Evolutionary conservation across 2,888 invertebrate genomes (phyloP), one percentile per base, ranked within the genome.

Genomic region (Psylliodes chrysocephalus): DNA sequence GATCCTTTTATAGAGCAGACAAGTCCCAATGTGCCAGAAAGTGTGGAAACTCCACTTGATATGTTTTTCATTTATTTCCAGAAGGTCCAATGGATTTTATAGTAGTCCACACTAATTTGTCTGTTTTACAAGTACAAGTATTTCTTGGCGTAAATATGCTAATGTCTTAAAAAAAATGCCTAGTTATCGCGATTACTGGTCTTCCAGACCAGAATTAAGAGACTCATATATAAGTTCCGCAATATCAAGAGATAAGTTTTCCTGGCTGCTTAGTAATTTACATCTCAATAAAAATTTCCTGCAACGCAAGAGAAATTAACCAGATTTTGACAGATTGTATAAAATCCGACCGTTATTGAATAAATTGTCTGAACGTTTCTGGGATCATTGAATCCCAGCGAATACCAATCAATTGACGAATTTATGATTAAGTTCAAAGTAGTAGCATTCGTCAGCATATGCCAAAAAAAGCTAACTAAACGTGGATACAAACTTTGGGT

Each of bases 391-490:
- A 57, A 51, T 10, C 71, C 71, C 33, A 55, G 44, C 40, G 30
- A 67, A 66, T 33, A 57, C 52, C 55, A 64, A 54, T 51, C 67
- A 30, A 56, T 72, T 10, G 71, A 71, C 60, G 70, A 74, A 65
- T 67, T 64, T 1, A 73, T 72, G 71, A 67, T 72, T 3, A 54
- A 57, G 19, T 73, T 72, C 63, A 73, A 72, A 53, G 71, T 68
- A 10, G n/a, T n/a, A n/a, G n/a, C n/a, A n/a, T n/a, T n/a, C 30
- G 67, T 65, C 76, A 78, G 60, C 78, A 75, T 67, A 71, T 78
- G 62, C 76, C 75, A 30, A 73, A 71, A 55, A 77, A 78, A 71
- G n/a, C n/a, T n/a, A n/a, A n/a, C n/a, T n/a, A n/a, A n/a, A n/a
- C n/a, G n/a, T n/a, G n/a, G n/a, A n/a, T n/a, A n/a, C n/a, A n/a